A percentile compares a stretch with the other conserved stretches of the same genome.
Conservation (phyloP, 2,888 invertebrate genomes). For the Nomada lathburiana region DNA sequence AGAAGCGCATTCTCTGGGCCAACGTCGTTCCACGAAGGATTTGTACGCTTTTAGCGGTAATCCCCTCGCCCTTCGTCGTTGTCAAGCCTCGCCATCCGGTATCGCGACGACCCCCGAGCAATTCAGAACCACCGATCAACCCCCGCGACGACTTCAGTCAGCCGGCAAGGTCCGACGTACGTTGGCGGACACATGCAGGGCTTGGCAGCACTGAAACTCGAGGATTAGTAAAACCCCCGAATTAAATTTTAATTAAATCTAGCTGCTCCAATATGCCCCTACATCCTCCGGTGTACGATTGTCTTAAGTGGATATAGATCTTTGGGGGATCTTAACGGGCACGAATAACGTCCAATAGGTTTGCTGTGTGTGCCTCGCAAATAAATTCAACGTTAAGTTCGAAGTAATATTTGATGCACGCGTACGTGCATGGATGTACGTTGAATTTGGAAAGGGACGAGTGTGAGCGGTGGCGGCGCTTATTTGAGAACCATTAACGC, state of each 20-base stretch:
- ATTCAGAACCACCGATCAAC: slow-evolving; percentile 72
- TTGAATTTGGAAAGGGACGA: neutral
- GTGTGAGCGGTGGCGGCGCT: slow-evolving; percentile 19
- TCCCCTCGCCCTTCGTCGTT: slow-evolving; percentile 68
- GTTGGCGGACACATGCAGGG: slow-evolving; percentile 51
- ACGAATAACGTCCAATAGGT: slow-evolving; percentile 19
- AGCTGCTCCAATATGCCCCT: neutral
- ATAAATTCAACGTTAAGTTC: too few relatives aligned
- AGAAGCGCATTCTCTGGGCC: too few relatives aligned
- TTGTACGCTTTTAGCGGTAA: slow-evolving; percentile 83
- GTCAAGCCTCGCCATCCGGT: slow-evolving; percentile 27
- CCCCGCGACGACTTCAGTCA: slow-evolving; percentile 57
- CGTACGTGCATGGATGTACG: too few relatives aligned
- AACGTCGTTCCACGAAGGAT: slow-evolving; percentile 74
- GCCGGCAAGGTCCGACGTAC: slow-evolving; percentile 25
- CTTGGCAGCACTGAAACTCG: slow-evolving; percentile 65
- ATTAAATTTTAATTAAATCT: slow-evolving; percentile 82
- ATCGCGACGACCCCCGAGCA: slow-evolving; percentile 60
- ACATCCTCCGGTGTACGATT: slow-evolving; percentile 36
- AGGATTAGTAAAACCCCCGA: slow-evolving; percentile 79
- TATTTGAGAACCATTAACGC: slow-evolving; percentile 47
- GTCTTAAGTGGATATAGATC: slow-evolving; percentile 55
- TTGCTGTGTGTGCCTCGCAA: too few relatives aligned
- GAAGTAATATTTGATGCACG: too few relatives aligned
- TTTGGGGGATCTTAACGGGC: slow-evolving; percentile 37